Evolutionary conservation across 2,797 vertebrate genomes (phyloP).

Genomic region (Cynopterus sphinx): DNA sequence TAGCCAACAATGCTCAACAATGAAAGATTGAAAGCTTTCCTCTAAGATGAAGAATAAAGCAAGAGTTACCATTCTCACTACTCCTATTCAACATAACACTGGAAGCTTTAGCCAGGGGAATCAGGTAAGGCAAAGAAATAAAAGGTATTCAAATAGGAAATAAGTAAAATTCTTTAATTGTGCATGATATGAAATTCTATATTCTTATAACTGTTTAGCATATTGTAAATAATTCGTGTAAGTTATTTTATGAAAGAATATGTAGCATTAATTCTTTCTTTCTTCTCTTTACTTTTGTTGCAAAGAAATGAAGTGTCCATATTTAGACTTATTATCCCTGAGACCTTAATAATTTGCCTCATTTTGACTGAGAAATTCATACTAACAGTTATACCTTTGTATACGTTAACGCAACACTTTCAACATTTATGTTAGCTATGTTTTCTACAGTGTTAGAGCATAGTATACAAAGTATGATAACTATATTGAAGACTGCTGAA

Average conservation of each 20-base stretch:
- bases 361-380: not conserved
- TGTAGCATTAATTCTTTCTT: not conserved
- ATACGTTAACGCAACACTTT: not conserved
- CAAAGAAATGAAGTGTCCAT: not conserved
- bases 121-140: too few relatives aligned
- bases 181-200: too few relatives aligned
- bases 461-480: not conserved
- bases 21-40: too few relatives aligned
- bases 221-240: not conserved
- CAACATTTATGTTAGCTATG: not conserved
- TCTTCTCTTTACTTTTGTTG: not conserved
- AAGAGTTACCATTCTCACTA: too few relatives aligned
- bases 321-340: not conserved
- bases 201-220: not conserved
- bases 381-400: not conserved
- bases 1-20: too few relatives aligned
- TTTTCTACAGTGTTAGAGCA: not conserved
- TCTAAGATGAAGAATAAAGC: too few relatives aligned
- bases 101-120: too few relatives aligned
- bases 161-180: too few relatives aligned
- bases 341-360: not conserved
- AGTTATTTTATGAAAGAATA: not conserved
- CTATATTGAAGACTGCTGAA: not conserved
- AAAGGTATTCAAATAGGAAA: too few relatives aligned
- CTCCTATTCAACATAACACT: too few relatives aligned